These are phyloP conservation scores for Eubasilissa regina DNA, from an alignment of 1,140 invertebrate species.

Conservation along the genomic window DNA sequence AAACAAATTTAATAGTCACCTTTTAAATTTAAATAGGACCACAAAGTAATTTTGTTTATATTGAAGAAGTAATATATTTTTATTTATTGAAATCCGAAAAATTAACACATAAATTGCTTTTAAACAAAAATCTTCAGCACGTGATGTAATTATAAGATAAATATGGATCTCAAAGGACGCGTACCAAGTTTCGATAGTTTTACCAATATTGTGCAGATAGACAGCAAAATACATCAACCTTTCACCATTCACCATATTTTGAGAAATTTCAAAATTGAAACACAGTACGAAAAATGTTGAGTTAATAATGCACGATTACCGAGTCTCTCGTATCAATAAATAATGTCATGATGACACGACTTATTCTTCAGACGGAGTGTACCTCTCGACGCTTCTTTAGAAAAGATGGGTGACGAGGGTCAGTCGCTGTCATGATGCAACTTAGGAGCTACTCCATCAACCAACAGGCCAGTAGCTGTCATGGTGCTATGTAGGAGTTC, in stretches of 20 bases:
- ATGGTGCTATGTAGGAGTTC: background rate
- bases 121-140: no score
- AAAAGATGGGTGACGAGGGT: slow-evolving; percentile 19
- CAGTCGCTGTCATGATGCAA: background rate
- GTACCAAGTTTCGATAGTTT: no score
- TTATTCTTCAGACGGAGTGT: background rate
- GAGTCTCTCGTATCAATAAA: background rate
- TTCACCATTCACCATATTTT: background rate
- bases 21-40: no score
- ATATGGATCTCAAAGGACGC: no score
- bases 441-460: background rate
- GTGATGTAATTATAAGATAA: no score
- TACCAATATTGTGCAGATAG: no score
- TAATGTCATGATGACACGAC: background rate
- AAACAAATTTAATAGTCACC: no score
- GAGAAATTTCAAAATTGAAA: background rate
- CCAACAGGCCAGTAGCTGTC: background rate
- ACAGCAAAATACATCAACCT: no score
- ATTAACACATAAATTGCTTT: no score
- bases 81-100: no score
- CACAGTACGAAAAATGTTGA: background rate
- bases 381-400: background rate
- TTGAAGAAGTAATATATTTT: no score
- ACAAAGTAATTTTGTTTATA: no score
- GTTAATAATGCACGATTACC: background rate